Conservation (phyloP, 2,888 invertebrate genomes). For the Philonicus albiceps region DNA sequence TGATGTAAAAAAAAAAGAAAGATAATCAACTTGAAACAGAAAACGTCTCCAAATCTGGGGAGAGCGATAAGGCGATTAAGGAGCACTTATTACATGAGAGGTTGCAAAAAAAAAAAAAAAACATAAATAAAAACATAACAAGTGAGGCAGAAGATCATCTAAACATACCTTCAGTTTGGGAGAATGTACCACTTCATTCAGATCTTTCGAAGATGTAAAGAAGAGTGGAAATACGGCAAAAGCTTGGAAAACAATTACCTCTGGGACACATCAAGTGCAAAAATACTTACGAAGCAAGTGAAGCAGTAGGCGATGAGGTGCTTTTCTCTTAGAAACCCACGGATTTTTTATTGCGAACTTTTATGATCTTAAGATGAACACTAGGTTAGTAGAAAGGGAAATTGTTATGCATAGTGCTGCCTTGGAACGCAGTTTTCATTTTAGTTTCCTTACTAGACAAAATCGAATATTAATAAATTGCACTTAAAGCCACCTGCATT, state of each 20-base stretch:
- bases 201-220: neutral
- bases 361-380: neutral
- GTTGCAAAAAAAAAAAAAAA: conserved; percentile 17
- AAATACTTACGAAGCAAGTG: neutral
- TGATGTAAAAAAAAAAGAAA: neutral
- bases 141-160: conserved; percentile 1
- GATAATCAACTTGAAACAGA: neutral
- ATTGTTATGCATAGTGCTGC: neutral
- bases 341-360: neutral
- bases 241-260: conserved; percentile 26
- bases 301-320: neutral
- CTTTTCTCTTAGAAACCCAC: neutral
- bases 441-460: neutral
- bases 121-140: neutral
- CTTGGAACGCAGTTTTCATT: neutral
- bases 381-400: conserved; percentile 22
- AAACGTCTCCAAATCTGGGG: conserved; percentile 7
- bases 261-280: conserved; percentile 19
- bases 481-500: neutral
- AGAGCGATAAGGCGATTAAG: conserved; percentile 19
- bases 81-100: neutral
- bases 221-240: neutral
- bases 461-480: neutral
- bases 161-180: neutral
- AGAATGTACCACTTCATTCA: conserved; percentile 27